These are phyloP conservation scores for Ivindomyrus marchei DNA, from an alignment of 2,113 vertebrate species.

Conservation along the genomic window DNA sequence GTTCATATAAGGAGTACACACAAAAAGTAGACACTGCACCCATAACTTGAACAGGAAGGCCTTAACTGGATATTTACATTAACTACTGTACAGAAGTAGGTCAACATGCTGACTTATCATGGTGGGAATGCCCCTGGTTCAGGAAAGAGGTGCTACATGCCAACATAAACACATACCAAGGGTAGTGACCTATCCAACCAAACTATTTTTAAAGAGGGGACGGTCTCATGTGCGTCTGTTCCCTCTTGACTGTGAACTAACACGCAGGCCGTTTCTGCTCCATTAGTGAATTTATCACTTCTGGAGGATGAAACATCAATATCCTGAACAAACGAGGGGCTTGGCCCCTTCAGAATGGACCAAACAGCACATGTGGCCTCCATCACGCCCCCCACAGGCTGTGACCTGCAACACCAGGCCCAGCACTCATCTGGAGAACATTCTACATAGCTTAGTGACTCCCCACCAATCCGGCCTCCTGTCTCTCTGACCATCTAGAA, in stretches of 20 bases:
- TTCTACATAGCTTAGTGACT: background rate
- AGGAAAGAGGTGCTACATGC: background rate
- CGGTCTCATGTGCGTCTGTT: background rate
- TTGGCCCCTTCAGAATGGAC: background rate
- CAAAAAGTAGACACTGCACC: background rate
- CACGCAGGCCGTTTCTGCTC: background rate
- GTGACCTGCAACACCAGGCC: background rate
- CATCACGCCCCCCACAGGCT: background rate
- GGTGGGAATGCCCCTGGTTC: background rate
- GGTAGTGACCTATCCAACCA: background rate
- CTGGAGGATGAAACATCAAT: background rate
- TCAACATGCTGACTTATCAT: background rate
- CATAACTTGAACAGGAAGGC: constrained; percentile 9
- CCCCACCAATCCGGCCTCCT: background rate
- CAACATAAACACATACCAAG: background rate
- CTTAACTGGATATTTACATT: background rate
- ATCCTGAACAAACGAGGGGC: background rate
- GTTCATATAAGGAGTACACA: background rate
- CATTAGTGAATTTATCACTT: background rate
- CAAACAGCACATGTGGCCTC: background rate
- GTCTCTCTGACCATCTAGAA: background rate
- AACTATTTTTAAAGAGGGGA: background rate
- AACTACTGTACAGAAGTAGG: background rate
- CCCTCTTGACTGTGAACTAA: background rate
- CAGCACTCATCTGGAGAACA: background rate